Conservation (phyloP, 2,797 vertebrate genomes). For the Crenuchus spilurus region DNA sequence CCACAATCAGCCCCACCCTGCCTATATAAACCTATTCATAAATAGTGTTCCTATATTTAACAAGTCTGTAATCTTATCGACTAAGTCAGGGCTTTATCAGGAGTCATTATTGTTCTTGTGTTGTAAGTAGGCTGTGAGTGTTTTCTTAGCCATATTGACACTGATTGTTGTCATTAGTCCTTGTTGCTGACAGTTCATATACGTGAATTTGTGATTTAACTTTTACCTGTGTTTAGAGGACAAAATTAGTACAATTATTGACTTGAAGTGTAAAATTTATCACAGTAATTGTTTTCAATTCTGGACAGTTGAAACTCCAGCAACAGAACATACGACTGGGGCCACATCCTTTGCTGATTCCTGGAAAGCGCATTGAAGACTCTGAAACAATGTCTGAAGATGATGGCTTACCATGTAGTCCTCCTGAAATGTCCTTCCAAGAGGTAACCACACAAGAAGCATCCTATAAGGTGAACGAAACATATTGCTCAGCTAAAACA, state of each 20-base stretch:
- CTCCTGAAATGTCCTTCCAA: conserved; percentile 79
- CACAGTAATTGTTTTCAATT: conserved; percentile 2
- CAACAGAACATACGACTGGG: conserved; percentile 79
- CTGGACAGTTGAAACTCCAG: conserved; percentile 80
- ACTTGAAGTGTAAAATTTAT: not conserved
- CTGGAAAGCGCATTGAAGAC: conserved; percentile 78
- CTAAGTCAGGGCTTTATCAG: not conserved
- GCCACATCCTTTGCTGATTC: conserved; percentile 70
- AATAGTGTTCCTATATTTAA: not conserved
- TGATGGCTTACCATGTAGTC: conserved; percentile 84
- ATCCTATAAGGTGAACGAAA: conserved; percentile 69
- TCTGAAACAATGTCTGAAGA: conserved; percentile 86
- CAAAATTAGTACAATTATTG: not conserved
- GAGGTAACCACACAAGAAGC: conserved; percentile 61
- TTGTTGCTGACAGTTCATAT: not conserved
- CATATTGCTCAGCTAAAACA: not conserved
- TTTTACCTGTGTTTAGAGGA: not conserved
- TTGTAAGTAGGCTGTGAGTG: not conserved
- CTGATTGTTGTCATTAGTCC: not conserved
- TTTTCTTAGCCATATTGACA: not conserved
- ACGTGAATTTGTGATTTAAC: not conserved
- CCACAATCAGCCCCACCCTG: not conserved
- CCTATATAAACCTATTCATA: not conserved
- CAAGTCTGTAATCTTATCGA: not conserved
- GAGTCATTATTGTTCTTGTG: not conserved